Percentiles rank a stretch among this genome's conserved stretches.
Evolutionary conservation across 2,888 invertebrate species (phyloP).

Genomic region (Litoditis marina): DNA sequence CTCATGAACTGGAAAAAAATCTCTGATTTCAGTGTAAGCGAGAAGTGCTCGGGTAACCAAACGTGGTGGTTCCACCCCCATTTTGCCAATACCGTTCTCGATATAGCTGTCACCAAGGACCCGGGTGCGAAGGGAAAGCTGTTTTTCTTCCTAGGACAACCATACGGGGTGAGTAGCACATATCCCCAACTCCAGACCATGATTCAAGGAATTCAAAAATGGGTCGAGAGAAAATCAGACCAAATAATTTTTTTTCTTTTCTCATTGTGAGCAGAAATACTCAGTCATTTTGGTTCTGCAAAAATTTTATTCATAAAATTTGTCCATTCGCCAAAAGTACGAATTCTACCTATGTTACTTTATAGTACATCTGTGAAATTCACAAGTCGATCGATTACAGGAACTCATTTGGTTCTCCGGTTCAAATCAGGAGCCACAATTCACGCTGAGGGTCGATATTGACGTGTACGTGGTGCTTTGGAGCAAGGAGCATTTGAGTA

Average conservation of each 20-base stretch:
- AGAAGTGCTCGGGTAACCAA: slow-evolving; percentile 26
- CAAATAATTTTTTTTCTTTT: no score
- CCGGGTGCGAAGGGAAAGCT: slow-evolving; percentile 31
- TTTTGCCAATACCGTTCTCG: slow-evolving; percentile 24
- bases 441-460: slow-evolving; percentile 30
- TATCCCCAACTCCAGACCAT: background rate
- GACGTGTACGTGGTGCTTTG: slow-evolving; percentile 34
- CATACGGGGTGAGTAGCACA: slow-evolving; percentile 24
- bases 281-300: no score
- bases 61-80: slow-evolving; percentile 28
- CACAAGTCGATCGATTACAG: no score
- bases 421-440: slow-evolving; percentile 36
- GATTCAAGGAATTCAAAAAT: background rate
- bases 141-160: slow-evolving; percentile 37
- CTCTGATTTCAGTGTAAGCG: slow-evolving; percentile 11
- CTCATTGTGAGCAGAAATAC: no score
- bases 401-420: slow-evolving; percentile 43
- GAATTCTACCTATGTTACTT: no score
- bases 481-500: slow-evolving; percentile 28
- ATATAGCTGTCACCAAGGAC: slow-evolving; percentile 29
- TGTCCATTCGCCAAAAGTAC: no score
- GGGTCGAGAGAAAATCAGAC: no score
- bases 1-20: background rate
- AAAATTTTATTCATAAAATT: no score
- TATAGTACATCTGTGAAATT: no score